Evolutionary conservation across 2,888 invertebrate genomes (phyloP).

Genomic region (Clostera curtula): DNA sequence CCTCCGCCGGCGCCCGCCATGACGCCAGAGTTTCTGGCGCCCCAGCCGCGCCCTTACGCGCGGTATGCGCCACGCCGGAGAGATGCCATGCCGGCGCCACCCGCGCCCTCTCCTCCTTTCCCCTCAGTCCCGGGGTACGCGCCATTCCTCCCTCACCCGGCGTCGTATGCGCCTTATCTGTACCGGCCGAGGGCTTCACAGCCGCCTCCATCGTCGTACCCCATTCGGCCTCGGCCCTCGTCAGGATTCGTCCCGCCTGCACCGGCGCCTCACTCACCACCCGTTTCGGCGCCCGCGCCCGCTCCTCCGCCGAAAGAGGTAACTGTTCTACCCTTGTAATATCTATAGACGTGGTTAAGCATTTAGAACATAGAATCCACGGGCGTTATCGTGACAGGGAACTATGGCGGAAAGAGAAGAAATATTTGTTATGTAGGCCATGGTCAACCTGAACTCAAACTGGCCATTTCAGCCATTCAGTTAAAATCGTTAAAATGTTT

Average conservation of each 20-base stretch:
- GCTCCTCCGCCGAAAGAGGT: slow-evolving; percentile 57
- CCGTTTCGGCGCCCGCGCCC: slow-evolving; percentile 49
- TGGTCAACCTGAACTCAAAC: too few species aligned
- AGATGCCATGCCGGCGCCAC: slow-evolving; percentile 49
- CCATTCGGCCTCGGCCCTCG: slow-evolving; percentile 52
- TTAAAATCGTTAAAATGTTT: too few species aligned
- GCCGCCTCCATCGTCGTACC: slow-evolving; percentile 44
- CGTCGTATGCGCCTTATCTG: slow-evolving; percentile 56
- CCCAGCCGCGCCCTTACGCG: slow-evolving; percentile 77
- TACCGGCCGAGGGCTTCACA: slow-evolving; percentile 59
- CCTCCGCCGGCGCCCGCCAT: slow-evolving; percentile 66
- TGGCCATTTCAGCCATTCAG: too few species aligned
- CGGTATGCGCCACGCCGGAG: slow-evolving; percentile 64
- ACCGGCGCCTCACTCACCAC: slow-evolving; percentile 58
- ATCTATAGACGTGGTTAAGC: too few species aligned
- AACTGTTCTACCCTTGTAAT: slow-evolving; percentile 11
- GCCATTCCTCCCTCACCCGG: slow-evolving; percentile 61
- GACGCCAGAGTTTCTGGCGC: slow-evolving; percentile 78
- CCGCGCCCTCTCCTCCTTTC: slow-evolving; percentile 45
- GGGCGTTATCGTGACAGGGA: too few species aligned
- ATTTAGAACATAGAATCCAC: too few species aligned
- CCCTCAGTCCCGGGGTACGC: slow-evolving; percentile 53
- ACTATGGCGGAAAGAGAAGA: too few species aligned
- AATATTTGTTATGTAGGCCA: too few species aligned
- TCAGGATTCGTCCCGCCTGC: slow-evolving; percentile 64